Base-by-base conservation (phyloP, 2,888 invertebrate species). In the Hydroisotoma schaefferi region DNA sequence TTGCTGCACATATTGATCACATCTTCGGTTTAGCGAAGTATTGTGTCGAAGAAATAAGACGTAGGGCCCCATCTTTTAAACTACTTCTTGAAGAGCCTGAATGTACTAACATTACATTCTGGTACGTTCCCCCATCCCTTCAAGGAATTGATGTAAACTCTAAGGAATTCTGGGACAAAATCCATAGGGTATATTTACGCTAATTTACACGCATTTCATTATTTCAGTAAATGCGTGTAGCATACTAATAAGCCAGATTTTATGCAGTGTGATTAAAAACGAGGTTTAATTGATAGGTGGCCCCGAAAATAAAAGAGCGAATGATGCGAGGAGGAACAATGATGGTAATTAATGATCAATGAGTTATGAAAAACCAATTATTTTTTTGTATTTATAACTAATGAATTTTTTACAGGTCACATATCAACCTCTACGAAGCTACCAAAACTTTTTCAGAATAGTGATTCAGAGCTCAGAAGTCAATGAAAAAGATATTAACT, bases 51-150 rank as follows among this genome's bases (percentile, higher is more conserved):
- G 80, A 83, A 59, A 83, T 91, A 26, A 81, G 81, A 54, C 78
- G 82, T 5, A 79, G 87, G n/a, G 81, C 83, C 0, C 88, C 87
- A 1, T 44, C 46, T 2, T 92, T 91, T 76, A 78, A 83, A 73
- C 76, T 92, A 65, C 84, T 91, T 0, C 72, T 88, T 22, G 81
- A 84, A 0, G 80, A 90, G 73, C 94, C 95, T 0, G 90, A 97
- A 78, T 95, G 88, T 75, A 91, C 94, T 2, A 97, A 97, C 76
- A 84, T 97, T 8, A 94, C 94, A 78, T 98, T 98, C 77, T 97
- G 95, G 94, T 97, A 94, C 75, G 78, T 94, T 15, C 95, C 97
- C 0, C 83, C 83, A n/a, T 86, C 84, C 75, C 80, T 85, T 66
- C 81, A 59, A 22, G 51, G 49, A 22, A 22, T 65, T 25, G 55